A percentile compares a stretch with the other conserved stretches of the same genome.
phyloP scores from a whole-genome alignment of 2,797 vertebrate genomes.

The Lagothrix lagotricha region DNA sequence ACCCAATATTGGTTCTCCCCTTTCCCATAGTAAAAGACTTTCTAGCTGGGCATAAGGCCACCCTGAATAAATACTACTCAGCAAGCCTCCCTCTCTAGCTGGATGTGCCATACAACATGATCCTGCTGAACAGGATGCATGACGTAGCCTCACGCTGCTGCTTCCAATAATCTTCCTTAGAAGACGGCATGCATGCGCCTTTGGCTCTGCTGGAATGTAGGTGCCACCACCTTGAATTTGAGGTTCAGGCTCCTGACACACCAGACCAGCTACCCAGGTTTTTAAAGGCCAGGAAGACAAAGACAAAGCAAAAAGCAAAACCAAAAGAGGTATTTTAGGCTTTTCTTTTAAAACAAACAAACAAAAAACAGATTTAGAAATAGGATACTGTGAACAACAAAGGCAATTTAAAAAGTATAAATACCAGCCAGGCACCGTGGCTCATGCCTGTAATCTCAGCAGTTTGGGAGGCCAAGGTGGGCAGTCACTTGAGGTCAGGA shows the following conservation, averaged over 20 bases:
- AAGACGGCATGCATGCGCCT: background rate
- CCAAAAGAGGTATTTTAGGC: background rate
- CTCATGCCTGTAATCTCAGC: background rate
- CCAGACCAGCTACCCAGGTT: background rate
- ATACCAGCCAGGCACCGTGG: background rate
- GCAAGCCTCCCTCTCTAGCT: background rate
- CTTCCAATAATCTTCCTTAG: background rate
- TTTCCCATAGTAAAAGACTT: background rate
- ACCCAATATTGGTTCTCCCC: background rate
- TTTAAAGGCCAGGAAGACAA: background rate
- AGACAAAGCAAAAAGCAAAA: constrained; percentile 6
- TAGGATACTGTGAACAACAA: background rate
- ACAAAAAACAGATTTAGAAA: background rate
- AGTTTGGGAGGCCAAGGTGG: background rate
- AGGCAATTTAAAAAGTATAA: background rate
- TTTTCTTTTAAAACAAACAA: background rate
- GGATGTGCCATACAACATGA: background rate
- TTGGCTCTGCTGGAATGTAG: background rate
- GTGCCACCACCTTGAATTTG: background rate
- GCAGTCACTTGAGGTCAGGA: background rate
- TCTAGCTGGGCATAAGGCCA: background rate
- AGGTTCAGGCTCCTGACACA: background rate
- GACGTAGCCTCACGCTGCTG: rapidly evolving
- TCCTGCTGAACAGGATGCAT: background rate
- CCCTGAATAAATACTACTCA: background rate